Evolutionary conservation across 2,888 invertebrate genomes (phyloP).

Genomic region (Tetranychus piercei): DNA sequence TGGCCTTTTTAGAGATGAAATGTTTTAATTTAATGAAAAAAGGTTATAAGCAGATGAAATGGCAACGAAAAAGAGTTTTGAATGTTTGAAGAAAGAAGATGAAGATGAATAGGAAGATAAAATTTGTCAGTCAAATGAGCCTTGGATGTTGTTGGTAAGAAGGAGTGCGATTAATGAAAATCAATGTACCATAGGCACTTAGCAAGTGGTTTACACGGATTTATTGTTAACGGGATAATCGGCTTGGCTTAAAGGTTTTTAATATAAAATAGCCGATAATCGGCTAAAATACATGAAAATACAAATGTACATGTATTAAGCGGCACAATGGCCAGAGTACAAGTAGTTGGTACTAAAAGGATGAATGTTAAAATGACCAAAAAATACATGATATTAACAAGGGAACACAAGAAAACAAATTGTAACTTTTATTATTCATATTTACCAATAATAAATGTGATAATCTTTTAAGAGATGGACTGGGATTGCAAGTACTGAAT

Average conservation of each 20-base stretch:
- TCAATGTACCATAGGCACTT: background rate
- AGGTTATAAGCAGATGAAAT: no score
- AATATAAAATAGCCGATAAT: background rate
- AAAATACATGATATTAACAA: no score
- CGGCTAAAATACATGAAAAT: background rate
- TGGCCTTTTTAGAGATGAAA: no score
- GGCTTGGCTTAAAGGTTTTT: background rate
- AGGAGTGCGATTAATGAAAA: background rate
- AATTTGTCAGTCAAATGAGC: background rate
- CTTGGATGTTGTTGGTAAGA: background rate
- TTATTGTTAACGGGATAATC: background rate
- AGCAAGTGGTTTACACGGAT: background rate
- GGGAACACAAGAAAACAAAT: no score
- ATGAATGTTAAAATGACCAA: no score
- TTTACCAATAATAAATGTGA: no score
- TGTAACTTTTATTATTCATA: no score
- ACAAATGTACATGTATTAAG: background rate
- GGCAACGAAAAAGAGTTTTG: background rate
- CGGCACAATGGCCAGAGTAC: no score
- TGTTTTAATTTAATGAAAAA: no score
- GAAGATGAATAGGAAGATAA: background rate
- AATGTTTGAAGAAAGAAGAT: background rate
- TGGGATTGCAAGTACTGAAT: no score
- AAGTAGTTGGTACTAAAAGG: no score
- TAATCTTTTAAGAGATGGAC: no score